These are phyloP conservation scores for Onchidella celtica DNA, from an alignment of 2,888 invertebrate species.

Conservation along the genomic window DNA sequence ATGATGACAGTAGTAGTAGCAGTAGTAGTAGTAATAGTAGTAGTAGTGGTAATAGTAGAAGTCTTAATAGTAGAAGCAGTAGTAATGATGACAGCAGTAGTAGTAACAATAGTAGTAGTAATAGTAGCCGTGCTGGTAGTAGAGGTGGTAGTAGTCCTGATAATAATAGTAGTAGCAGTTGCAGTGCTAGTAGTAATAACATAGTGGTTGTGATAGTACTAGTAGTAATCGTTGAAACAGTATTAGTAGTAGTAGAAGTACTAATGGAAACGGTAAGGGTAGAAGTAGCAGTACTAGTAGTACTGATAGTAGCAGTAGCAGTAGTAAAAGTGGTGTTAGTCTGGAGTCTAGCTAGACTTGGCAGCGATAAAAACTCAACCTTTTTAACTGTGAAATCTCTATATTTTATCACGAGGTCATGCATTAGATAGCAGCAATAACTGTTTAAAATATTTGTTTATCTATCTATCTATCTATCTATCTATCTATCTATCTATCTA, in stretches of 20 bases:
- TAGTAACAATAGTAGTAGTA: conserved; percentile 27
- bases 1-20: conserved; percentile 27
- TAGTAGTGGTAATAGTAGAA: conserved; percentile 28
- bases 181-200: too few relatives aligned
- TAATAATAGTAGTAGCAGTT: too few relatives aligned
- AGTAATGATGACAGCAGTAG: conserved; percentile 20
- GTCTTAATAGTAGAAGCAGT: too few relatives aligned
- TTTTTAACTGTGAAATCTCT: too few relatives aligned
- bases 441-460: too few relatives aligned
- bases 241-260: conserved; percentile 35
- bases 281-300: background rate
- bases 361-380: too few relatives aligned
- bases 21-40: conserved; percentile 34
- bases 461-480: too few relatives aligned
- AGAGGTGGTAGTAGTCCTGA: background rate
- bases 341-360: background rate
- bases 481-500: too few relatives aligned
- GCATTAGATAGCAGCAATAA: too few relatives aligned
- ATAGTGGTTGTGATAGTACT: conserved; percentile 36
- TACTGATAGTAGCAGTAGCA: conserved; percentile 30
- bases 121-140: too few relatives aligned
- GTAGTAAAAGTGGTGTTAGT: conserved; percentile 34
- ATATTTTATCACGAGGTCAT: too few relatives aligned
- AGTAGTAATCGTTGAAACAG: conserved; percentile 28
- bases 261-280: background rate